Evolutionary conservation across 2,113 vertebrate genomes (phyloP), one percentile per base, ranked within the genome.

Genomic region (Dicerorhinus sumatrensis): DNA sequence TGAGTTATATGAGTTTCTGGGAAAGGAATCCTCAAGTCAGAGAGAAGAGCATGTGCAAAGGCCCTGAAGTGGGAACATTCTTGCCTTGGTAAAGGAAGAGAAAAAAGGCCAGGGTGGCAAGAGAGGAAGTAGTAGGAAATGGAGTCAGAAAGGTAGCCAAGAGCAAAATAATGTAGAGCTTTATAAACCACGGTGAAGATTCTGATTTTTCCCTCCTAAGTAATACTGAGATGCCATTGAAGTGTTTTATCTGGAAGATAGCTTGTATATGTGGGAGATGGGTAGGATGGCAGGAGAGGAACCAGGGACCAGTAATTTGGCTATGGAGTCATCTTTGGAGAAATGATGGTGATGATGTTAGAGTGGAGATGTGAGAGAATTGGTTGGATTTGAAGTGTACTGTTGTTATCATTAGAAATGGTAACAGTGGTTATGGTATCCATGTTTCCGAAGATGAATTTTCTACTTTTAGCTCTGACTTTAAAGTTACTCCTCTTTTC

Each of bases 391-490:
- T 69, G 46, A 3, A 94, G 77, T 81, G 9, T 29, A 70, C 62
- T 86, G 21, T 46, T 46, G 17, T 70, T 51, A 58, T 65, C 56
- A 46, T 60, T 48, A 63, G 70, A 89, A 63, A 58, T 5, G 16
- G 12, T 89, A 46, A 70, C 27, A 79, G 33, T 16, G 6, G 4
- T 54, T 56, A 58, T n/a, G 4, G 5, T 86, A 51, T 42, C n/a
- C 21, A 17, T 25, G 2, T 58, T 90, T 94, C 60, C 70, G 12
- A 94, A 92, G 69, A 51, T 72, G 25, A 65, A 48, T 82, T 94
- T 94, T 88, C 46, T 90, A 58, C 5, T 67, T 93, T 87, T 73
- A 54, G 14, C 18, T 65, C 62, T 33, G 20, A 79, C 29, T 58
- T 97, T 42, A 51, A 51, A 81, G 25, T 58, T 6, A 51, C 31